Evolutionary conservation across 2,888 invertebrate genomes (phyloP), one percentile per base, ranked within the genome.

Genomic region (Heliconius sara): DNA sequence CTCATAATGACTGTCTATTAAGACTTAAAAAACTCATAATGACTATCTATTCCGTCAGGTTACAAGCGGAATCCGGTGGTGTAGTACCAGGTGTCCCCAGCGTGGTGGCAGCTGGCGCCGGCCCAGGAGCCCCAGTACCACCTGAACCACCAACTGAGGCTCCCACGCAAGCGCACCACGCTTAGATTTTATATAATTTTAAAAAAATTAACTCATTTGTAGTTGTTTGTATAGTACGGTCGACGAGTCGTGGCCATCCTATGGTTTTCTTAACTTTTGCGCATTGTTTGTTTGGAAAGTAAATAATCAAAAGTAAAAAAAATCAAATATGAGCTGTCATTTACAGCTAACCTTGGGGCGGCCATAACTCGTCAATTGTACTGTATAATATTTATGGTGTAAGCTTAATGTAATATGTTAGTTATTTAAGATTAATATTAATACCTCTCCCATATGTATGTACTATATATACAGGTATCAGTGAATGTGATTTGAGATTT

Each of bases 61-160:
- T 93, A 83, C 93, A 93, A 80, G 82, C 81, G 72, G 84, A 81
- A 68, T 80, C 82, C 22, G 83, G 81, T 13, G 81, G 65, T 7
- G 65, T 16, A 16, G 65, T 27, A 7, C 27, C 65, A 27, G 65
- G 27, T 27, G 65, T 16, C 27, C 27, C 16, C 7, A 27, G 81
- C 7, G 78, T 85, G 30, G 77, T 85, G 67, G 68, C 67, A 30
- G 81, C 75, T 13, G 79, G 63, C 13, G 77, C 78, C 76, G 78
- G 67, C 67, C n/a, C 84, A 25, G 82, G 71, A 22, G 74, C 74
- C n/a, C 67, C 78, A 22, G 79, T 81, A 52, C 78, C 83, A 39
- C 76, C 80, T 63, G 78, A 76, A 27, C 73, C 80, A 47, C 74
- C 80, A 4, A 68, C 70, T 34, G 84, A 77, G 60, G 82, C 83